Conservation (phyloP, 92 coral and sea anemone species). For the Porites cylindrica region DNA sequence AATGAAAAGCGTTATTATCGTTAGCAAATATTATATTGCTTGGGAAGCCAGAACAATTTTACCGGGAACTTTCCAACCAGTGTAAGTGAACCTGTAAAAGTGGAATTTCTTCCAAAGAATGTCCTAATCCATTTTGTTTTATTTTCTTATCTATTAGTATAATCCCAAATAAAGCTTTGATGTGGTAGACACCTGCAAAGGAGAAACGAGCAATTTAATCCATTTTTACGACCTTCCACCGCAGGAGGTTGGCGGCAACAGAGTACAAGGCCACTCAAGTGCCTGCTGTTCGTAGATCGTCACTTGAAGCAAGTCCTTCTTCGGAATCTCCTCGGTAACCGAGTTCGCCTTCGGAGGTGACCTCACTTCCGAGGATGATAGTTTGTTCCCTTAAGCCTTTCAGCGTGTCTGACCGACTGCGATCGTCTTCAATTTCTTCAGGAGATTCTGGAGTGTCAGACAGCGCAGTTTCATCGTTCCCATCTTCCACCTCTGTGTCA, state of each 20-base stretch:
- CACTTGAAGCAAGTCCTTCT: constrained; percentile 68
- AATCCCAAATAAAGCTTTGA: background rate
- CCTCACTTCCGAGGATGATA: constrained; percentile 32
- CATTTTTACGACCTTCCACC: background rate
- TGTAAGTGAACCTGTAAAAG: too few relatives aligned
- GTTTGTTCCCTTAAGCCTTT: constrained; percentile 39
- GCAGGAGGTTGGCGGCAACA: background rate
- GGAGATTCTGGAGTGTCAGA: constrained; percentile 42
- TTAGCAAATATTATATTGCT: too few relatives aligned
- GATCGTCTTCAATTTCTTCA: background rate
- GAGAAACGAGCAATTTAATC: background rate
- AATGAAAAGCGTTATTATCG: too few relatives aligned
- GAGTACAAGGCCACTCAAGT: constrained; percentile 20
- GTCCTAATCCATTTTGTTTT: too few relatives aligned
- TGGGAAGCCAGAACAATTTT: too few relatives aligned
- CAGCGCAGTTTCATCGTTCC: constrained; percentile 14
- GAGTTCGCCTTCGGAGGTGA: constrained; percentile 72
- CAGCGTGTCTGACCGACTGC: constrained; percentile 13
- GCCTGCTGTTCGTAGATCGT: constrained; percentile 56
- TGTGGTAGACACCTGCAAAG: background rate
- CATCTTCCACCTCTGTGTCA: constrained; percentile 77
- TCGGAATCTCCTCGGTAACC: constrained; percentile 90
- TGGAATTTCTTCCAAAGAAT: too few relatives aligned
- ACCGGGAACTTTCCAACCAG: too few relatives aligned
- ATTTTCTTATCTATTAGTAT: too few relatives aligned